Conservation (phyloP, 2,113 vertebrate species). For the Rhinoderma darwinii region DNA sequence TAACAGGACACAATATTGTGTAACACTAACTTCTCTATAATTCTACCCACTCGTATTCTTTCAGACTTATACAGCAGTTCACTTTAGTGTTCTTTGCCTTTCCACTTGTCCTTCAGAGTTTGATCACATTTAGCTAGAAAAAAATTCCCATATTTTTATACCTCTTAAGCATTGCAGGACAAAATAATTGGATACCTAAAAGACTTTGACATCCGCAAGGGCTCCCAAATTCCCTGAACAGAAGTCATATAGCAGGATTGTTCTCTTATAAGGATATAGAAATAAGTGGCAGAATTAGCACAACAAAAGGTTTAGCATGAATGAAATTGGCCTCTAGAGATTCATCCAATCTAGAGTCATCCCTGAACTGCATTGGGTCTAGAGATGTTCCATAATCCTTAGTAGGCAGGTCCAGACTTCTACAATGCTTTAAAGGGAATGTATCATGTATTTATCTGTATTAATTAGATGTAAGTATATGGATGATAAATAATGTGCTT, state of each 20-base stretch:
- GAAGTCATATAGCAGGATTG: not conserved
- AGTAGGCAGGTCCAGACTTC: not conserved
- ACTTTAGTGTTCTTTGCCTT: not conserved
- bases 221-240: conserved; percentile 41
- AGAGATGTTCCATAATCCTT: not conserved
- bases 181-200: conserved; percentile 50
- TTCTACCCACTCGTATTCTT: not conserved
- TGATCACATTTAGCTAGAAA: not conserved
- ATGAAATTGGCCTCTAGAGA: conserved; percentile 33
- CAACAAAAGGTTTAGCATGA: conserved; percentile 42
- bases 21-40: no score
- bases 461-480: no score
- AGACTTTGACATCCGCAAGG: conserved; percentile 30
- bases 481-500: no score
- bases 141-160: conserved; percentile 45
- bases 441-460: no score
- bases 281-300: conserved; percentile 55
- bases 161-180: conserved; percentile 16
- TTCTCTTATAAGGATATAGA: conserved; percentile 23
- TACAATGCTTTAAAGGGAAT: not conserved
- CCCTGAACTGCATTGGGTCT: not conserved
- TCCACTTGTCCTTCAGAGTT: conserved; percentile 31
- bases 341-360: conserved; percentile 2
- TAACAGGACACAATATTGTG: no score
- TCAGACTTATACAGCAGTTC: not conserved